phyloP scores from a whole-genome alignment of 2,113 vertebrate species.

The Crotalus horridus region DNA sequence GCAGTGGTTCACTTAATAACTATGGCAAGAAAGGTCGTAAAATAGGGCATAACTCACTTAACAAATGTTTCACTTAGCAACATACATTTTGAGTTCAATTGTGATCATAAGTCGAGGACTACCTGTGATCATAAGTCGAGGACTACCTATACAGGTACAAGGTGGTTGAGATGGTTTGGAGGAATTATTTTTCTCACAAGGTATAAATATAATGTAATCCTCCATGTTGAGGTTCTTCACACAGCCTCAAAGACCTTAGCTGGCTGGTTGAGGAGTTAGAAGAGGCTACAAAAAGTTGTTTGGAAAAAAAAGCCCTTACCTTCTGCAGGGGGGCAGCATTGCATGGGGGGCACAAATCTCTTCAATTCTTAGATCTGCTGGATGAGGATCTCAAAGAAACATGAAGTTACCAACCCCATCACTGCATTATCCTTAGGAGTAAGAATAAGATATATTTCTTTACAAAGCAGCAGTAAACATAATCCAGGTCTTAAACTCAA shows the following conservation, averaged over 20 bases:
- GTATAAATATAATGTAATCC: background rate
- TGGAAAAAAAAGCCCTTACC: background rate
- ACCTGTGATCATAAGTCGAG: too few species aligned
- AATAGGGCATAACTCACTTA: too few species aligned
- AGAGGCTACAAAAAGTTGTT: background rate
- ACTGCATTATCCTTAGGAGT: background rate
- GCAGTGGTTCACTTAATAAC: too few species aligned
- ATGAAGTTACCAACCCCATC: background rate
- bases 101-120: too few species aligned
- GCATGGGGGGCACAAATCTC: background rate
- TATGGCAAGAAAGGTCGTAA: too few species aligned
- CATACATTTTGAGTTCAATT: too few species aligned
- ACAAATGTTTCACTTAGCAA: too few species aligned
- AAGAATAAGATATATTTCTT: background rate
- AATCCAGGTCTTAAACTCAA: constrained; percentile 1
- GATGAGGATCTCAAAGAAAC: background rate
- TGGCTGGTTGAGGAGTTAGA: background rate
- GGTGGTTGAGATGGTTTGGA: background rate
- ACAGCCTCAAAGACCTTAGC: background rate
- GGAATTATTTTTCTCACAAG: background rate
- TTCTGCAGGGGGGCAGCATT: background rate
- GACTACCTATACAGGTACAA: background rate
- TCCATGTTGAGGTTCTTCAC: background rate
- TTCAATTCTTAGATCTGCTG: background rate
- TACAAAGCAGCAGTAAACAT: background rate